A percentile compares a stretch with the other conserved stretches of the same genome.
Evolutionary conservation across 2,888 invertebrate genomes (phyloP).

Genomic region (Cantharis lateralis): DNA sequence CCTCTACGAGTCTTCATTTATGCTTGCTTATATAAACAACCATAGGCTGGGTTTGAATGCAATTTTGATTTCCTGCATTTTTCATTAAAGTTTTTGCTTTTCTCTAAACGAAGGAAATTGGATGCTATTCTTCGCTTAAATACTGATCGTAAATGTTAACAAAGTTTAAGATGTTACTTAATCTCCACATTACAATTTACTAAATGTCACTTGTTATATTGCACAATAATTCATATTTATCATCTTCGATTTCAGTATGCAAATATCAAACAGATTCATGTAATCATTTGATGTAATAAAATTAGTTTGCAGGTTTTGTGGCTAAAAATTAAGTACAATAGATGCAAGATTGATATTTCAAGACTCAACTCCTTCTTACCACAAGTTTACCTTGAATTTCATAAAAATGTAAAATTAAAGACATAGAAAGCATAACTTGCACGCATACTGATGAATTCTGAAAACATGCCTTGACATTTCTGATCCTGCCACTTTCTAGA

Average conservation of each 20-base stretch:
- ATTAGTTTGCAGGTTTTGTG: background rate
- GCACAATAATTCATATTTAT: slow-evolving; percentile 31
- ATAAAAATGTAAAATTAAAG: slow-evolving; percentile 30
- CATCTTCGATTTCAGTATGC: slow-evolving; percentile 33
- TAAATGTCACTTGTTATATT: slow-evolving; percentile 42
- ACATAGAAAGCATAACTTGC: slow-evolving; percentile 35
- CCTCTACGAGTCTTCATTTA: background rate
- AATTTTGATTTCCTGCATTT: background rate
- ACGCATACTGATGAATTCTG: slow-evolving; percentile 35
- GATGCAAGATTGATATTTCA: slow-evolving; percentile 17
- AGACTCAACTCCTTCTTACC: slow-evolving; percentile 17
- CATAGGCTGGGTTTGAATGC: background rate
- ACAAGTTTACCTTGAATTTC: slow-evolving; percentile 35
- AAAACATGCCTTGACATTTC: slow-evolving; percentile 40
- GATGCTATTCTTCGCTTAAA: background rate
- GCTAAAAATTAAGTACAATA: slow-evolving; percentile 12
- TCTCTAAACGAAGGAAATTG: background rate
- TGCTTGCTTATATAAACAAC: background rate
- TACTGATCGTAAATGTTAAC: background rate
- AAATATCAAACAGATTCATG: background rate
- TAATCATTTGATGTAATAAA: background rate
- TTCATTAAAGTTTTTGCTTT: background rate
- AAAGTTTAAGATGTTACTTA: background rate
- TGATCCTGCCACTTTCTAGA: slow-evolving; percentile 34
- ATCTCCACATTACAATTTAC: slow-evolving; percentile 31